Base-by-base conservation (phyloP, 2,888 invertebrate species). In the Athetis lepigone region DNA sequence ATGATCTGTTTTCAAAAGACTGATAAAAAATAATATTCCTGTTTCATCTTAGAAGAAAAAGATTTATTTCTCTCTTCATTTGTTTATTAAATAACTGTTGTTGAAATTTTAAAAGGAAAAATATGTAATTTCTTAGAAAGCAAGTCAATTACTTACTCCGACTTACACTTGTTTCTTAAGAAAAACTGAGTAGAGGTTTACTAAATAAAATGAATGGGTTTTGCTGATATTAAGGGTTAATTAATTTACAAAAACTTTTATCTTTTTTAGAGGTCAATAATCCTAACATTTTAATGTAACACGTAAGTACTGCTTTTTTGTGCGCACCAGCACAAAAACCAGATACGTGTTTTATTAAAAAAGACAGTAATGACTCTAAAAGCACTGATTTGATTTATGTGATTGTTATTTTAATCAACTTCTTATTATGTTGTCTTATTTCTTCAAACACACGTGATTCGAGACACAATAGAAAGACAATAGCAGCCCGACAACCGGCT, bases 101-200 rank as follows among this genome's bases (percentile, higher is more conserved):
- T 39, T 45, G 4, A 2, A 23, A 1, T 25, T 55, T 33, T 25
- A 5, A 54, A 33, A 16, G 16, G 13, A 33, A 9, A 23, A 13
- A 45, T 45, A 25, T 0, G 9, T 0, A 9, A 39, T 45, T 29
- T 37, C 18, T 16, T 19, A 8, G 29, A 33, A 67, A 25, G 2
- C 7, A 8, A 37, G 0, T 13, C 18, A 54, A 54, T 29, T 45
- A 39, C 37, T 37, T 29, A 36, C 3, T 25, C 19, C 0, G 11
- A 9, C 6, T 43, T 42, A 66, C 16, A 29, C 43, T 21, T 43
- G 16, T 45, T 43, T 45, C 19, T 9, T 29, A 3, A 21, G 13
- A 2, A 16, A 27, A 23, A 37, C n/a, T 36, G 40, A 33, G 19
- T 19, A n/a, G 18, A 39, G 8, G 7, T 2, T n/a, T 4, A 4